A percentile compares a stretch with the other conserved stretches of the same genome.
These are phyloP conservation scores for Pelochelys cantorii DNA, from an alignment of 2,797 vertebrate genomes.

Conservation along the genomic window DNA sequence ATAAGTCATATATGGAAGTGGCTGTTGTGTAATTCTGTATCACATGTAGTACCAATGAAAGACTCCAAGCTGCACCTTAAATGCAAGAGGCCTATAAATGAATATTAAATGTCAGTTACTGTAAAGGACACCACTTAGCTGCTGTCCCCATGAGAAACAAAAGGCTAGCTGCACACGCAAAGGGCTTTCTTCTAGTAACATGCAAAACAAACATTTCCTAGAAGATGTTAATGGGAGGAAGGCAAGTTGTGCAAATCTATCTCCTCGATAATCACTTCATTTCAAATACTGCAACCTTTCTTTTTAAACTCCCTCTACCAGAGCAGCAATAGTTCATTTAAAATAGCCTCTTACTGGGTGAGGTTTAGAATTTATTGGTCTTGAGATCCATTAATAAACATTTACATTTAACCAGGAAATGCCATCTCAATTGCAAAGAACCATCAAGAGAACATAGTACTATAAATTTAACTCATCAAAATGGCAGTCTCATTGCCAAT, in stretches of 20 bases:
- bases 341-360: neutral
- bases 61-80: constrained; percentile 37
- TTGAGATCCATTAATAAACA: neutral
- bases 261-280: neutral
- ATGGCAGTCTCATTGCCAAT: neutral
- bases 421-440: neutral
- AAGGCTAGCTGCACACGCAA: neutral
- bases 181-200: neutral
- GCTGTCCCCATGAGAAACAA: neutral
- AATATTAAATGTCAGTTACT: constrained; percentile 45
- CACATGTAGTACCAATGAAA: constrained; percentile 40
- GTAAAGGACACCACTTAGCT: constrained; percentile 18
- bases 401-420: neutral
- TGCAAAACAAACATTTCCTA: constrained; percentile 12
- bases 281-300: constrained; percentile 20
- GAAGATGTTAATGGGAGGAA: neutral
- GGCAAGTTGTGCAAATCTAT: constrained; percentile 1
- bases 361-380: neutral
- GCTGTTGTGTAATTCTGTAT: constrained; percentile 48
- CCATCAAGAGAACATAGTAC: neutral
- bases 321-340: neutral
- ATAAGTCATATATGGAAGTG: constrained; percentile 51
- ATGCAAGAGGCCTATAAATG: constrained; percentile 3
- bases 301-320: constrained; percentile 17
- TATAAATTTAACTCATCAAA: neutral